Evolutionary conservation across 2,113 vertebrate species (phyloP).

Genomic region (Blennius ocellaris): DNA sequence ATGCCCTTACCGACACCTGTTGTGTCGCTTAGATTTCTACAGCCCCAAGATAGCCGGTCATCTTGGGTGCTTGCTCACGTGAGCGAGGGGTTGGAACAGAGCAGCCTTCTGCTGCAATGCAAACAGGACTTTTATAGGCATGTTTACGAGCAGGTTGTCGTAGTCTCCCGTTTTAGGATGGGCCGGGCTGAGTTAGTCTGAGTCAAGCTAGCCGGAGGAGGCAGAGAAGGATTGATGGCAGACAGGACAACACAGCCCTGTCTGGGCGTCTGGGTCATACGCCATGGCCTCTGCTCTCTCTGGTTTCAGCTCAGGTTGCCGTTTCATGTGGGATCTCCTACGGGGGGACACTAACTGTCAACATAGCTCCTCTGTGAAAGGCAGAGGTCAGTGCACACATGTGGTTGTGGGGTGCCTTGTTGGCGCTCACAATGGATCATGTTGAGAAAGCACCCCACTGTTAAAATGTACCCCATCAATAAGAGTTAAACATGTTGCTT

Average conservation of each 20-base stretch:
- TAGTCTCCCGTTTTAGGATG: constrained; percentile 60
- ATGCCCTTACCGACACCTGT: constrained; percentile 65
- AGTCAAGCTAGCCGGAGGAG: constrained; percentile 14
- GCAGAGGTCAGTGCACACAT: constrained; percentile 71
- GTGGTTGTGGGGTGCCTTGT: constrained; percentile 42
- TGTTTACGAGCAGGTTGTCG: constrained; percentile 73
- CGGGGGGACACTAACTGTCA: constrained; percentile 75
- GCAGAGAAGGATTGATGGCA: constrained; percentile 66
- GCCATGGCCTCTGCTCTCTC: constrained; percentile 71
- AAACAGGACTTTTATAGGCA: constrained; percentile 82
- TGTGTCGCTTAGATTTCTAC: constrained; percentile 60
- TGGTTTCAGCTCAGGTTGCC: constrained; percentile 76
- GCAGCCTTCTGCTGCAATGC: constrained; percentile 64
- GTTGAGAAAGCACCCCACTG: constrained; percentile 52
- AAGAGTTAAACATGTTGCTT: constrained; percentile 45
- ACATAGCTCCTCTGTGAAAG: constrained; percentile 70
- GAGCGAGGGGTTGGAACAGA: constrained; percentile 59
- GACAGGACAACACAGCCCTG: constrained; percentile 61
- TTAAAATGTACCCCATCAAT: constrained; percentile 62
- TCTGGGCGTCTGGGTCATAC: constrained; percentile 77
- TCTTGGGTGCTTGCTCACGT: constrained; percentile 57
- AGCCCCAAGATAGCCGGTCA: constrained; percentile 69
- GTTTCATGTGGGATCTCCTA: constrained; percentile 71
- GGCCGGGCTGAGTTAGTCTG: constrained; percentile 35
- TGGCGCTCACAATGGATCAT: constrained; percentile 57